phyloP scores from a whole-genome alignment of 2,113 vertebrate species.

The Rhinolophus sinicus region DNA sequence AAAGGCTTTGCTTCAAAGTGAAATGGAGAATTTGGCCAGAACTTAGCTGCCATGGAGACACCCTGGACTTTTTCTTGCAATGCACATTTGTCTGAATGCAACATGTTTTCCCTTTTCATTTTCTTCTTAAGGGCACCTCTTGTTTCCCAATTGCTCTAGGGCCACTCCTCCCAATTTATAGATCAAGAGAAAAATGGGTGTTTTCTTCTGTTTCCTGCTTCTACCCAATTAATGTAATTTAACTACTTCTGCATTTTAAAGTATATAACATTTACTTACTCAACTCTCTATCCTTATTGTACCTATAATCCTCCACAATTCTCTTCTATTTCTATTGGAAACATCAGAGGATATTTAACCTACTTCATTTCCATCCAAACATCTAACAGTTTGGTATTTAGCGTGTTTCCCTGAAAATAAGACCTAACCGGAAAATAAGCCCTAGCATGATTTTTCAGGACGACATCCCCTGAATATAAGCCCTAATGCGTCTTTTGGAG shows the following conservation, averaged over 20 bases:
- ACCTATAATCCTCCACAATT: neutral
- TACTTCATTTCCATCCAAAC: neutral
- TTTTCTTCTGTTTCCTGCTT: neutral
- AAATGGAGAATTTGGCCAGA: constrained; percentile 58
- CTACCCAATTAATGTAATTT: neutral
- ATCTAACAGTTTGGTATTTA: neutral
- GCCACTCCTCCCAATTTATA: neutral
- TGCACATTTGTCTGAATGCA: constrained; percentile 45
- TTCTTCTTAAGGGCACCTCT: constrained; percentile 11
- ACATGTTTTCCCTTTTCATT: neutral
- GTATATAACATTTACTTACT: neutral
- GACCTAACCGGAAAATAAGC: too few relatives aligned
- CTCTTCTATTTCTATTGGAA: neutral
- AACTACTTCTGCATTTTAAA: neutral
- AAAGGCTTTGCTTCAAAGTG: constrained; percentile 65
- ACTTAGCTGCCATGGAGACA: constrained; percentile 72
- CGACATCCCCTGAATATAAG: too few relatives aligned
- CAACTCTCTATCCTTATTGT: neutral
- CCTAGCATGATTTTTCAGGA: too few relatives aligned
- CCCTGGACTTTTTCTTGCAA: constrained; percentile 16
- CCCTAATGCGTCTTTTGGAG: too few relatives aligned
- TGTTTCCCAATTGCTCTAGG: neutral
- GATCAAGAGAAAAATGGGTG: neutral
- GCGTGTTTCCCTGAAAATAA: too few relatives aligned
- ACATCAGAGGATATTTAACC: neutral